A percentile compares a stretch with the other conserved stretches of the same genome.
phyloP scores from a whole-genome alignment of 1,140 invertebrate genomes.

The Heliothis virescens region DNA sequence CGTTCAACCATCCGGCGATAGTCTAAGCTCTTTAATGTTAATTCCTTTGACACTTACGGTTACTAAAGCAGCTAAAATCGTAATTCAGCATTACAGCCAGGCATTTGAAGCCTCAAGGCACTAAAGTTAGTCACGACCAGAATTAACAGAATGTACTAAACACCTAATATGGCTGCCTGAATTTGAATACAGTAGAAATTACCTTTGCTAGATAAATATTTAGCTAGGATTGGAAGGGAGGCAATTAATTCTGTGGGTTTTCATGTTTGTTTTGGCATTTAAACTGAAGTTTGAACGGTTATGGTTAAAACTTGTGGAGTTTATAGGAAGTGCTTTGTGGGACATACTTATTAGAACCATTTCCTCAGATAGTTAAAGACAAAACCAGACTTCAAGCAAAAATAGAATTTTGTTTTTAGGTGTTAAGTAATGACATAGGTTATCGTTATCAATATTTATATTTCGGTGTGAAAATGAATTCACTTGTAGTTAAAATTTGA shows the following conservation, averaged over 20 bases:
- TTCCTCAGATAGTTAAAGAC: no score
- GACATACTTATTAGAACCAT: no score
- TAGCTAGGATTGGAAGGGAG: not conserved
- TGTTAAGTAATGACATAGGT: no score
- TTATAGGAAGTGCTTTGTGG: no score
- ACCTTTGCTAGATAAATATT: slow-evolving; percentile 14
- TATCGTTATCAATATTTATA: no score
- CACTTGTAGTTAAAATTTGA: no score
- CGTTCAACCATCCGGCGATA: no score
- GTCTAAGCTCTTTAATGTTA: not conserved
- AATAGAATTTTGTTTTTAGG: no score
- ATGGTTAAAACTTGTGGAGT: no score
- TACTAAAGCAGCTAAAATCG: not conserved
- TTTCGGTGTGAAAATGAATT: no score
- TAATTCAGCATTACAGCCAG: not conserved
- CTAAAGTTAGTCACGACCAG: not conserved
- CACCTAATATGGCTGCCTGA: not conserved
- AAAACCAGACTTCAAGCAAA: no score
- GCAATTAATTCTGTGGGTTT: slow-evolving; percentile 10
- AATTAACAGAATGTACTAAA: slow-evolving; percentile 6
- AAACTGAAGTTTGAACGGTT: no score
- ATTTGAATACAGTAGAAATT: slow-evolving; percentile 31
- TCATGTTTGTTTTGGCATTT: not conserved
- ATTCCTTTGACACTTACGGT: not conserved
- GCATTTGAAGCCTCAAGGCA: slow-evolving; percentile 2